Evolutionary conservation across 2,797 vertebrate genomes (phyloP).

Genomic region (Poeciliopsis turneri): DNA sequence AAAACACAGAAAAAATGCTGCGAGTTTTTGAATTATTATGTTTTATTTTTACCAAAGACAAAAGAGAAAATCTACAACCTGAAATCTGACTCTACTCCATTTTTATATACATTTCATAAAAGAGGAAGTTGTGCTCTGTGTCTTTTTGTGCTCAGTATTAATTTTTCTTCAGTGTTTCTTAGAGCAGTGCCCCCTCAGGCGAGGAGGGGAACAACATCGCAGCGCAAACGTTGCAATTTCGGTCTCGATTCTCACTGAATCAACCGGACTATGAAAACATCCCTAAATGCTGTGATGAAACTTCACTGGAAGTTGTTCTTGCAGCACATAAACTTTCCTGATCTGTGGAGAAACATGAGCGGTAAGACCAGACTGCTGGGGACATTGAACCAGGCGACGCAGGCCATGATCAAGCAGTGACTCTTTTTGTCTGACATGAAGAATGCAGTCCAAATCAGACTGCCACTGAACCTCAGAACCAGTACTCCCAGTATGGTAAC

Average conservation of each 20-base stretch:
- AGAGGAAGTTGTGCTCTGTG: no score
- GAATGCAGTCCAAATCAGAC: fast-evolving
- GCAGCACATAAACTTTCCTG: background rate
- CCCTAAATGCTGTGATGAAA: background rate
- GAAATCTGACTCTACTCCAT: no score
- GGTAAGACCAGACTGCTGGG: conserved; percentile 39
- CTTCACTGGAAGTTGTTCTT: background rate
- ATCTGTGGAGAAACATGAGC: conserved; percentile 39
- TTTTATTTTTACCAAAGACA: no score
- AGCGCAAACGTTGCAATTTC: no score
- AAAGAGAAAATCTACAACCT: no score
- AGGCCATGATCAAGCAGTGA: background rate
- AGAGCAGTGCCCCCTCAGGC: no score
- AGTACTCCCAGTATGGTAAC: conserved; percentile 13
- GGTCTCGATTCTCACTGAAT: no score
- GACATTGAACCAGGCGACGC: background rate
- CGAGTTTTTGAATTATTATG: background rate
- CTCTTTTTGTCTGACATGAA: fast-evolving
- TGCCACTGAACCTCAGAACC: background rate
- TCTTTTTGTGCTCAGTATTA: no score
- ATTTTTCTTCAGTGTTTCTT: no score
- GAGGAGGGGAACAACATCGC: no score
- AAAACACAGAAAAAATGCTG: background rate
- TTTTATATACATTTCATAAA: no score
- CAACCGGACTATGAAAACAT: no score